Percentiles rank a stretch among this genome's conserved stretches.
Conservation (phyloP, 2,888 invertebrate genomes). For the Drosophila prolongata region DNA sequence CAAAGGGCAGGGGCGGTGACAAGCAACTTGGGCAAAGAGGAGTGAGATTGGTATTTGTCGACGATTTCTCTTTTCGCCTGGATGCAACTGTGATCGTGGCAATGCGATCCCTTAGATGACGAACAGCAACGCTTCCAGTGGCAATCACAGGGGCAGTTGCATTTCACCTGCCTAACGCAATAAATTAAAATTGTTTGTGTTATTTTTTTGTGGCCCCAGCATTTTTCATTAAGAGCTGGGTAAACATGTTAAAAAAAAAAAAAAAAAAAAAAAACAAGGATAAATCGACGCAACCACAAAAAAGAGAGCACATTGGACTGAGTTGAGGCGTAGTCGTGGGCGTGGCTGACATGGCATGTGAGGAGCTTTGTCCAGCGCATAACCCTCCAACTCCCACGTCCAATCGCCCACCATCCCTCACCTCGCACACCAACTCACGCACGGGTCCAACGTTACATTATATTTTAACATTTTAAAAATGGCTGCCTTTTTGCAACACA, state of each 20-base stretch:
- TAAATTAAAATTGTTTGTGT: slow-evolving; percentile 69
- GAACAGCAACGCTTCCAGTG: not conserved
- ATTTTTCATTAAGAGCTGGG: slow-evolving; percentile 66
- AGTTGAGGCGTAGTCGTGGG: slow-evolving; percentile 25
- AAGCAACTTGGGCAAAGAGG: too few relatives aligned
- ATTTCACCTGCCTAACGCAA: slow-evolving; percentile 50
- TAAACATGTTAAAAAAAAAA: slow-evolving; percentile 50
- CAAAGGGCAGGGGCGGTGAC: not conserved
- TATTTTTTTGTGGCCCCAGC: slow-evolving; percentile 57
- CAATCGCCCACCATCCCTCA: not conserved
- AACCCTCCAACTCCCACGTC: not conserved
- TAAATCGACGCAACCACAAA: slow-evolving; percentile 31
- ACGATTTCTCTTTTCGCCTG: slow-evolving; percentile 9
- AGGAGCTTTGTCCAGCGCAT: slow-evolving; percentile 14
- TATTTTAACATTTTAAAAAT: slow-evolving; percentile 71
- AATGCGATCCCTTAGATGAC: slow-evolving; percentile 3
- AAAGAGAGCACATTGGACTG: slow-evolving; percentile 3
- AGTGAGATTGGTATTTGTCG: slow-evolving; percentile 23
- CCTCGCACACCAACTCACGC: not conserved
- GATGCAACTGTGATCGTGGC: slow-evolving; percentile 1
- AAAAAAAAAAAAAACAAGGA: slow-evolving; percentile 19
- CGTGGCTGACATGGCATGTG: slow-evolving; percentile 32
- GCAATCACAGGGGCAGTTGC: slow-evolving; percentile 36
- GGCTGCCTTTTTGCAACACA: slow-evolving; percentile 40
- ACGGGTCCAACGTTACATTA: slow-evolving; percentile 61